Evolutionary conservation across 2,797 vertebrate species (phyloP).

Genomic region (Acipenser transmontanus): DNA sequence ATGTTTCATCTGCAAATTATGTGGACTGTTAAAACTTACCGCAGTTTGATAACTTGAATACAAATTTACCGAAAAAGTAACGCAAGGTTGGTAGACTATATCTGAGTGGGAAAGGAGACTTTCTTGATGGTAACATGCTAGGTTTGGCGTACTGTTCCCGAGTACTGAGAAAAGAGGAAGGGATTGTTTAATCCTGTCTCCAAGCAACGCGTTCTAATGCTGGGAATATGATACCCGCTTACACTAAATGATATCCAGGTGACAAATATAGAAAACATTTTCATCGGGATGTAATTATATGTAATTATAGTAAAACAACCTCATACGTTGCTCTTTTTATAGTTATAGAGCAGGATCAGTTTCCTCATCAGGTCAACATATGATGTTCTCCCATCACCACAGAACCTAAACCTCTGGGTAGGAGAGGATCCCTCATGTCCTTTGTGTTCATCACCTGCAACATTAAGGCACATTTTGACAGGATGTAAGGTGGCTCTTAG

Average conservation of each 20-base stretch:
- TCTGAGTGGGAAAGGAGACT: not conserved
- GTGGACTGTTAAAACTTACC: not conserved
- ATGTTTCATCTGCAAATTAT: too few relatives aligned
- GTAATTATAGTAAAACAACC: not conserved
- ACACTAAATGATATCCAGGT: not conserved
- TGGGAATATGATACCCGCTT: not conserved
- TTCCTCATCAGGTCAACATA: too few relatives aligned
- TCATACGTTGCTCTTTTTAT: not conserved
- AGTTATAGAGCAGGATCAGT: too few relatives aligned
- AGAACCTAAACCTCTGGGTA: too few relatives aligned
- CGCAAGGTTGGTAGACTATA: not conserved
- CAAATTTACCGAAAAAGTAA: not conserved
- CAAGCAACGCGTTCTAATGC: not conserved
- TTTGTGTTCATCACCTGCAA: too few relatives aligned
- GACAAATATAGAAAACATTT: conserved; percentile 1
- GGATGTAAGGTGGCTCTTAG: too few relatives aligned
- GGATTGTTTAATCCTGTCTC: not conserved
- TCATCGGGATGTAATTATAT: not conserved
- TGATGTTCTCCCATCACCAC: too few relatives aligned
- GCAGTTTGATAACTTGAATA: not conserved
- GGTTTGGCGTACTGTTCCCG: not conserved
- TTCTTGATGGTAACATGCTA: not conserved
- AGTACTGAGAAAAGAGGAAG: not conserved
- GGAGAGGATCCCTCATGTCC: too few relatives aligned
- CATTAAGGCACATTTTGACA: too few relatives aligned